Percentiles rank a stretch among this genome's conserved stretches.
phyloP scores from a whole-genome alignment of 2,888 invertebrate genomes.

The Azorinus chamasolen region DNA sequence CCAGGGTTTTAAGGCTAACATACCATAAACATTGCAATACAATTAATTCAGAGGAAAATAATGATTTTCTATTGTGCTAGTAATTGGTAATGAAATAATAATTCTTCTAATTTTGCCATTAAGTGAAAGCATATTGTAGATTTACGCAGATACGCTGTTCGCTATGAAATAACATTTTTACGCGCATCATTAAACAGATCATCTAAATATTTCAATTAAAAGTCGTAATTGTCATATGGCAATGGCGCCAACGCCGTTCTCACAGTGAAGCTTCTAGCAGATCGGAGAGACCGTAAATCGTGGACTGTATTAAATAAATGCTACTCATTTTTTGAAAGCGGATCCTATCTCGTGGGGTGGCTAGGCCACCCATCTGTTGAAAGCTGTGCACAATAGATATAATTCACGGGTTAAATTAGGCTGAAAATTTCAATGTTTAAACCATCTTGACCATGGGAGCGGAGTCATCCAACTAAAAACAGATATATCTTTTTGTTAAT shows the following conservation, averaged over 20 bases:
- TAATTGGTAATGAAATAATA: slow-evolving; percentile 44
- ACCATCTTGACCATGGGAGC: slow-evolving; percentile 42
- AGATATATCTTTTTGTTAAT: slow-evolving; percentile 54
- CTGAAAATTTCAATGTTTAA: slow-evolving; percentile 61
- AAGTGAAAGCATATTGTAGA: slow-evolving; percentile 17
- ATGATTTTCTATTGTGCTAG: slow-evolving; percentile 21
- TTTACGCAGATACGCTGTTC: neutral
- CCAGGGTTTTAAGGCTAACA: slow-evolving; percentile 38
- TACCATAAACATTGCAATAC: slow-evolving; percentile 26
- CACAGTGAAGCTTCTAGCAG: neutral
- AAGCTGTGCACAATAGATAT: slow-evolving; percentile 40
- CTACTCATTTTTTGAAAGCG: slow-evolving; percentile 21
- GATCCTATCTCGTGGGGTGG: slow-evolving; percentile 48
- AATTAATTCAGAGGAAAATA: slow-evolving; percentile 17
- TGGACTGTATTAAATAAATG: neutral
- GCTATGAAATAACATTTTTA: slow-evolving; percentile 36
- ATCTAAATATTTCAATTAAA: slow-evolving; percentile 27
- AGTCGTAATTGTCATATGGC: neutral
- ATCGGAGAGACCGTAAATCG: slow-evolving; percentile 7
- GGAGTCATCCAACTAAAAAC: slow-evolving; percentile 12
- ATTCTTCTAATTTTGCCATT: slow-evolving; percentile 40
- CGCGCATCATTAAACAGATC: slow-evolving; percentile 31
- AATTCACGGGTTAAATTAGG: slow-evolving; percentile 57
- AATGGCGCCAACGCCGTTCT: slow-evolving; percentile 3
- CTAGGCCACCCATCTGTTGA: slow-evolving; percentile 52